phyloP scores from a whole-genome alignment of 2,113 vertebrate species.

The Phycodurus eques region DNA sequence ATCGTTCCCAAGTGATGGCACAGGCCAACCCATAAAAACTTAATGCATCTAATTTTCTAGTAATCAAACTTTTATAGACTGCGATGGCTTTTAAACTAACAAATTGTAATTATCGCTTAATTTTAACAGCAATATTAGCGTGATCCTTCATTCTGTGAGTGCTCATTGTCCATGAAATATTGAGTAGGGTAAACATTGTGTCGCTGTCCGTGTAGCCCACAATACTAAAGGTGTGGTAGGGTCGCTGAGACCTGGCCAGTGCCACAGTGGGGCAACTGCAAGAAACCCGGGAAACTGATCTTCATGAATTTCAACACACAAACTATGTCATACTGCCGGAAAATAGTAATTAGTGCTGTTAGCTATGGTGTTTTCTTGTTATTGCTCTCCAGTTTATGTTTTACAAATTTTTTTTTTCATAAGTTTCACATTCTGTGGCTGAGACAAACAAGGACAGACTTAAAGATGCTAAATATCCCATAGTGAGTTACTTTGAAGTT shows the following conservation, averaged over 20 bases:
- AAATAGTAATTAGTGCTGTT: neutral
- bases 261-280: slow-evolving; percentile 26
- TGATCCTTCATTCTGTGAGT: slow-evolving; percentile 83
- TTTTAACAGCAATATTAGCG: slow-evolving; percentile 90
- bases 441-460: slow-evolving; percentile 3
- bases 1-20: slow-evolving; percentile 88
- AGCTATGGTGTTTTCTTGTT: neutral
- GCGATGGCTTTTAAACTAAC: slow-evolving; percentile 95
- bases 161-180: slow-evolving; percentile 72
- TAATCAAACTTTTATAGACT: slow-evolving; percentile 99
- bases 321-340: neutral
- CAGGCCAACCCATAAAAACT: slow-evolving; percentile 93
- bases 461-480: slow-evolving; percentile 9
- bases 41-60: slow-evolving; percentile 90
- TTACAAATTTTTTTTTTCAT: neutral
- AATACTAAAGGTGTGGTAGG: slow-evolving; percentile 62
- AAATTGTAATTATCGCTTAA: slow-evolving; percentile 98
- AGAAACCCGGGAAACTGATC: slow-evolving; percentile 47
- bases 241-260: slow-evolving; percentile 51
- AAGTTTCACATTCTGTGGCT: neutral
- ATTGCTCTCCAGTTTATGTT: neutral
- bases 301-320: slow-evolving; percentile 17
- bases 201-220: slow-evolving; percentile 53
- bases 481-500: slow-evolving; percentile 25
- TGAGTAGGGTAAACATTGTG: slow-evolving; percentile 70